Conservation (phyloP, 1,140 invertebrate species). For the Micrasema longulum region DNA sequence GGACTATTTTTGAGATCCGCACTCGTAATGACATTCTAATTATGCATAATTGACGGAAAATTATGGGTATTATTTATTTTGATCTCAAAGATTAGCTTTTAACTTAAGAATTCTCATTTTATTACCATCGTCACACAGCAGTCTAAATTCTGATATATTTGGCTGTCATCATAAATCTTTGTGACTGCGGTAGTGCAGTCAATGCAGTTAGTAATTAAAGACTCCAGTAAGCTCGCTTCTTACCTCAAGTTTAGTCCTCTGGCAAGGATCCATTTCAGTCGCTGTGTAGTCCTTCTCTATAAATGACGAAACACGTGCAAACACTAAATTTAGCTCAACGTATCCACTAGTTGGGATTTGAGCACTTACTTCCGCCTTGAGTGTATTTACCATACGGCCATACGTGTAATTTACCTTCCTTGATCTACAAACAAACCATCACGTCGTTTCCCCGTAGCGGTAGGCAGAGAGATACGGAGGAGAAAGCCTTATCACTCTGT, state of each 20-base stretch:
- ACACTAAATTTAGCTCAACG: constrained; percentile 2
- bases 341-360: not conserved
- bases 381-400: not conserved
- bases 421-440: not conserved
- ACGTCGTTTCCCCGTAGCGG: not conserved
- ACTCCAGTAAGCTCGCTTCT: not conserved
- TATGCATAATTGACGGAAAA: too few species aligned
- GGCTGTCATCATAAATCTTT: not conserved
- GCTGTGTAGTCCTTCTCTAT: not conserved
- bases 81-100: not conserved
- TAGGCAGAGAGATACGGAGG: not conserved
- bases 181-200: not conserved
- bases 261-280: constrained; percentile 5
- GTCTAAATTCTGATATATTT: not conserved
- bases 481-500: not conserved
- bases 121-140: not conserved
- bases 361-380: not conserved
- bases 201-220: not conserved
- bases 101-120: not conserved
- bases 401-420: not conserved
- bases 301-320: constrained; percentile 29
- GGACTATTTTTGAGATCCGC: too few species aligned
- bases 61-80: too few species aligned
- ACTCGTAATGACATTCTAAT: too few species aligned
- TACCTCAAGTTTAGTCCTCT: constrained; percentile 22